These are phyloP conservation scores for Eristalinus aeneus DNA, from an alignment of 2,888 invertebrate genomes.

Conservation along the genomic window DNA sequence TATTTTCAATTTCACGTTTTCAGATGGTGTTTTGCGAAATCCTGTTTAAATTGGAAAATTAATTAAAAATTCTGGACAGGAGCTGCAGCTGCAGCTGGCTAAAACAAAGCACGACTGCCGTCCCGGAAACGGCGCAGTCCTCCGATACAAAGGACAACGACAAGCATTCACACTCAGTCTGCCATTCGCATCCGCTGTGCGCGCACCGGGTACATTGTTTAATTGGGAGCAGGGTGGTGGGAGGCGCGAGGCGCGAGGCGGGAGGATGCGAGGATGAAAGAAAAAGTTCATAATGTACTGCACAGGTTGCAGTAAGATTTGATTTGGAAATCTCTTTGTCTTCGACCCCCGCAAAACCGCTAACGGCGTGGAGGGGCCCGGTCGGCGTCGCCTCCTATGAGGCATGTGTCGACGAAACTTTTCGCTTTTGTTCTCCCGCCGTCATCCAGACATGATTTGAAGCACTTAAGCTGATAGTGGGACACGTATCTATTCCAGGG, in stretches of 20 bases:
- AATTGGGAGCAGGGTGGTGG: neutral
- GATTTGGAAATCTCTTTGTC: slow-evolving; percentile 15
- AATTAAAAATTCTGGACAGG: slow-evolving; percentile 70
- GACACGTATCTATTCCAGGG: neutral
- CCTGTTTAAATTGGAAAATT: slow-evolving; percentile 69
- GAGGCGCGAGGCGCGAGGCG: neutral
- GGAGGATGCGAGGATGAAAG: slow-evolving; percentile 4
- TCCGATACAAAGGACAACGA: slow-evolving; percentile 25
- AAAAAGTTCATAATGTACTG: slow-evolving; percentile 34
- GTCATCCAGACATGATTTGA: neutral
- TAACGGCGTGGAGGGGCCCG: neutral
- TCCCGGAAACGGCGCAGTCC: neutral
- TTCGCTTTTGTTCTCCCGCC: neutral
- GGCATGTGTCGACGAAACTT: neutral
- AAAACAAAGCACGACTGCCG: slow-evolving; percentile 2
- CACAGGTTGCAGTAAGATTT: slow-evolving; percentile 18
- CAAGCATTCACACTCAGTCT: slow-evolving; percentile 21
- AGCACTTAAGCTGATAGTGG: neutral
- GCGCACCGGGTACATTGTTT: slow-evolving; percentile 40
- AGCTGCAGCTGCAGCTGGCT: slow-evolving; percentile 23
- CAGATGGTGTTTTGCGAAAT: slow-evolving; percentile 61
- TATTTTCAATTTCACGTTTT: slow-evolving; percentile 62
- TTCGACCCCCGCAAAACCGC: neutral
- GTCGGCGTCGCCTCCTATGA: neutral
- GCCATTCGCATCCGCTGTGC: slow-evolving; percentile 55